These are phyloP conservation scores for Palythoa grandis DNA, from an alignment of 92 coral and sea anemone species.

Conservation along the genomic window DNA sequence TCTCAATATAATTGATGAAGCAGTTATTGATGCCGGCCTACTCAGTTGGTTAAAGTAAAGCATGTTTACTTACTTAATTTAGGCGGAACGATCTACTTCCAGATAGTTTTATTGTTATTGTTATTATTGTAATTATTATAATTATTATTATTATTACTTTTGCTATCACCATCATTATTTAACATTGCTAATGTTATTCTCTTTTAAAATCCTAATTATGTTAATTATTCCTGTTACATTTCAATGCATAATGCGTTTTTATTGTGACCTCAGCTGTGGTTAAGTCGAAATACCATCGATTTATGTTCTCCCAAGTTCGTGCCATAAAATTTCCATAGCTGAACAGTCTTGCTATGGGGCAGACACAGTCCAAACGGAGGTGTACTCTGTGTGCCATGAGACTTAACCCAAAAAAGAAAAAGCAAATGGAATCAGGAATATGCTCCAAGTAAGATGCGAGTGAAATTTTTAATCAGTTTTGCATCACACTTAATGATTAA, in stretches of 20 bases:
- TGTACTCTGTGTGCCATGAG: constrained; percentile 80
- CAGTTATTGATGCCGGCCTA: too few species aligned
- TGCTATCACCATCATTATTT: too few species aligned
- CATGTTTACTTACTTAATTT: too few species aligned
- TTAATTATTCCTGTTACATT: background rate
- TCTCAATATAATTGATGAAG: too few species aligned
- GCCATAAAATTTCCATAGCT: background rate
- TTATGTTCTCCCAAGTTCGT: background rate
- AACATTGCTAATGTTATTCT: too few species aligned
- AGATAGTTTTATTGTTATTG: too few species aligned
- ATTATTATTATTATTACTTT: background rate
- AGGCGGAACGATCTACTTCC: too few species aligned
- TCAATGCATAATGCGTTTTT: background rate
- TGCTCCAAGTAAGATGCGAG: constrained; percentile 66
- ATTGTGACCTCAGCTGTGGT: constrained; percentile 13
- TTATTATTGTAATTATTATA: background rate
- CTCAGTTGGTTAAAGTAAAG: too few species aligned
- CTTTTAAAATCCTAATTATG: background rate
- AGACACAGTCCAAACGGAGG: constrained; percentile 66
- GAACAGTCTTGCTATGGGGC: constrained; percentile 62
- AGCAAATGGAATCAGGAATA: constrained; percentile 72
- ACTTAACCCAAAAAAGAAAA: constrained; percentile 80
- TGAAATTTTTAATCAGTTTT: background rate
- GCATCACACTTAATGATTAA: background rate
- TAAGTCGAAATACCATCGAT: background rate